A percentile compares a stretch with the other conserved stretches of the same genome.
Conservation (phyloP, 2,888 invertebrate genomes). For the Acanthopleura granulata region DNA sequence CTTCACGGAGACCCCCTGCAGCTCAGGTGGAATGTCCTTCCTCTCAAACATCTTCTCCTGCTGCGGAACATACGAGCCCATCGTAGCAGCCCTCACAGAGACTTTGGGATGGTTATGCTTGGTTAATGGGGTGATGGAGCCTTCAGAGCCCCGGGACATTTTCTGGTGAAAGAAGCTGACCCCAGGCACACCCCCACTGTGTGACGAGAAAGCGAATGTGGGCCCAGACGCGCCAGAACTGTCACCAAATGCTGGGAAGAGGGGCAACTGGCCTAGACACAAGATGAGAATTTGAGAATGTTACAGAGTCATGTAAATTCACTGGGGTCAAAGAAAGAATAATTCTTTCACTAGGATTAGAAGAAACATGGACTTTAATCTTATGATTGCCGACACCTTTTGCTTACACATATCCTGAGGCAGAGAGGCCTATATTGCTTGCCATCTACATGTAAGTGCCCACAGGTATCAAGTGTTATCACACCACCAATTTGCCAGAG, state of each 20-base stretch:
- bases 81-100: background rate
- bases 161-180: background rate
- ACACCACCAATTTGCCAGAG: too few relatives aligned
- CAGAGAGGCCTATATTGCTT: too few relatives aligned
- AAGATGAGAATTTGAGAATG: too few relatives aligned
- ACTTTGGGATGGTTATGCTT: constrained; percentile 9
- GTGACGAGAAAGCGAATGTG: constrained; percentile 2
- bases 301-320: too few relatives aligned
- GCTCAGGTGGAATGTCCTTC: constrained; percentile 70
- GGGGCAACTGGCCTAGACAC: background rate
- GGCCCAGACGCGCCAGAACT: constrained; percentile 21
- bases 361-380: too few relatives aligned
- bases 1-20: constrained; percentile 79
- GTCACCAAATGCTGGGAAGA: constrained; percentile 32
- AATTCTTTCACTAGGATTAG: too few relatives aligned
- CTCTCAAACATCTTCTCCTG: constrained; percentile 17
- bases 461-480: too few relatives aligned
- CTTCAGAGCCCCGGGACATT: constrained; percentile 6
- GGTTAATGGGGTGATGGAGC: constrained; percentile 6
- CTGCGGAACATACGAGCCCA: background rate
- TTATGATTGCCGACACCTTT: too few relatives aligned
- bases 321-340: too few relatives aligned
- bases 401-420: too few relatives aligned
- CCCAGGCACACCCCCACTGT: constrained; percentile 2
- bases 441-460: too few relatives aligned